Conservation (phyloP, 2,888 invertebrate species). For the Neoascia interrupta region DNA sequence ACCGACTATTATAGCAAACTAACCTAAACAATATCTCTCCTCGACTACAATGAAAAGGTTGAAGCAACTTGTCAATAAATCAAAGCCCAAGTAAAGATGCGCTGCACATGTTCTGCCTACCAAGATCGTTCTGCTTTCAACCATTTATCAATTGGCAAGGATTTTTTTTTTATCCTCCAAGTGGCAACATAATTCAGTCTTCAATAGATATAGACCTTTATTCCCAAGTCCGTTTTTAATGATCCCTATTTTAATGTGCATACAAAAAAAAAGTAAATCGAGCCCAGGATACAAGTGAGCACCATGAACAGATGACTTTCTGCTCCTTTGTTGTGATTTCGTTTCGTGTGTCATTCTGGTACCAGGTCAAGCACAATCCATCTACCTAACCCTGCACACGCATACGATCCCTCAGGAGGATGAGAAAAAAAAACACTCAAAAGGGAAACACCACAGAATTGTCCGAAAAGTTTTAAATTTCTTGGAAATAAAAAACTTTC, state of each 20-base stretch:
- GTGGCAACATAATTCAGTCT: constrained; percentile 35
- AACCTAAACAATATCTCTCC: too few species aligned
- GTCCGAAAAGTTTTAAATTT: constrained; percentile 79
- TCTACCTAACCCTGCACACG: constrained; percentile 48
- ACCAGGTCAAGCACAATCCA: constrained; percentile 54
- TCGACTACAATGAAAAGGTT: too few species aligned
- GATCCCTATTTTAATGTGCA: constrained; percentile 37
- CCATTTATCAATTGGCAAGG: constrained; percentile 50
- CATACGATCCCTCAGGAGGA: constrained; percentile 25
- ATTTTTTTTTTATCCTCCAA: too few species aligned
- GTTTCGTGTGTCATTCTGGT: background rate
- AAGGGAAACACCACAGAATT: constrained; percentile 64
- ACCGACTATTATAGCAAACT: too few species aligned
- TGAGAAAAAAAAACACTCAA: constrained; percentile 38
- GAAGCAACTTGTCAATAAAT: background rate
- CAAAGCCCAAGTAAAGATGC: background rate
- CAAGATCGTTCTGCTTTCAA: too few species aligned
- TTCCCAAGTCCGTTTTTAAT: constrained; percentile 25
- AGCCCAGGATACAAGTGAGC: constrained; percentile 50
- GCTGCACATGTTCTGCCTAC: too few species aligned
- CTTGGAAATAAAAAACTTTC: constrained; percentile 78
- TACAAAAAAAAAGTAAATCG: constrained; percentile 30
- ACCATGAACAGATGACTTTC: constrained; percentile 33
- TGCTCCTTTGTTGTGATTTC: constrained; percentile 53
- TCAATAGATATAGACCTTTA: constrained; percentile 25